Conservation (phyloP, 2,888 invertebrate species). For the Atherix ibis region DNA sequence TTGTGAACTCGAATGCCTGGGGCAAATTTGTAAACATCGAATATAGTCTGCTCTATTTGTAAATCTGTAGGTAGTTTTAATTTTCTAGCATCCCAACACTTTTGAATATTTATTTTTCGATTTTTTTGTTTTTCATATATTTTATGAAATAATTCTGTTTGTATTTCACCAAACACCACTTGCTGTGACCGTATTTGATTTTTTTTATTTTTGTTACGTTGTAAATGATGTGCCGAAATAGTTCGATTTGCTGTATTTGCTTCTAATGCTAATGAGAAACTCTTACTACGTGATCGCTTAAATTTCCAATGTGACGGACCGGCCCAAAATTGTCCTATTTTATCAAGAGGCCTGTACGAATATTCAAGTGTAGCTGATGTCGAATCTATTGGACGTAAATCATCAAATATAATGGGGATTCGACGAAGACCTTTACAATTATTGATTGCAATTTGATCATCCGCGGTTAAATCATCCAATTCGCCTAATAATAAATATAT, state of each 20-base stretch:
- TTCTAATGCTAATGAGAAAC: slow-evolving; percentile 13
- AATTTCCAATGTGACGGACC: slow-evolving; percentile 75
- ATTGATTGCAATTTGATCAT: slow-evolving; percentile 24
- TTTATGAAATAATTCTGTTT: slow-evolving; percentile 21
- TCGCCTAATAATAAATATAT: slow-evolving; percentile 15
- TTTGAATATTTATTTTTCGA: slow-evolving; percentile 24
- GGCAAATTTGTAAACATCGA: slow-evolving; percentile 20
- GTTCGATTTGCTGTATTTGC: background rate
- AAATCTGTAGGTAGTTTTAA: slow-evolving; percentile 26
- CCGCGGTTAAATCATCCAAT: slow-evolving; percentile 31
- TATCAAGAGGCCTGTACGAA: slow-evolving; percentile 45
- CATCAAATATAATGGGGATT: slow-evolving; percentile 34
- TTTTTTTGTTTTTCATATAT: slow-evolving; percentile 17
- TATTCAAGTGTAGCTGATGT: slow-evolving; percentile 45
- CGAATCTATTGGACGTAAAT: slow-evolving; percentile 39
- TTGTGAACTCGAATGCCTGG: slow-evolving; percentile 20
- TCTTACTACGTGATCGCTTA: slow-evolving; percentile 31
- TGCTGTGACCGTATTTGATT: slow-evolving; percentile 16
- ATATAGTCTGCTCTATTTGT: slow-evolving; percentile 20
- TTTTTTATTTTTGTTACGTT: slow-evolving; percentile 2
- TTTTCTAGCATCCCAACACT: slow-evolving; percentile 31
- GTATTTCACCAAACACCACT: slow-evolving; percentile 20
- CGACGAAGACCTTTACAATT: slow-evolving; percentile 27
- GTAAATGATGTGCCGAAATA: background rate
- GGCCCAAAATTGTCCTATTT: slow-evolving; percentile 48